Base-by-base conservation (phyloP, 2,888 invertebrate genomes). In the Geophilus truncorum region DNA sequence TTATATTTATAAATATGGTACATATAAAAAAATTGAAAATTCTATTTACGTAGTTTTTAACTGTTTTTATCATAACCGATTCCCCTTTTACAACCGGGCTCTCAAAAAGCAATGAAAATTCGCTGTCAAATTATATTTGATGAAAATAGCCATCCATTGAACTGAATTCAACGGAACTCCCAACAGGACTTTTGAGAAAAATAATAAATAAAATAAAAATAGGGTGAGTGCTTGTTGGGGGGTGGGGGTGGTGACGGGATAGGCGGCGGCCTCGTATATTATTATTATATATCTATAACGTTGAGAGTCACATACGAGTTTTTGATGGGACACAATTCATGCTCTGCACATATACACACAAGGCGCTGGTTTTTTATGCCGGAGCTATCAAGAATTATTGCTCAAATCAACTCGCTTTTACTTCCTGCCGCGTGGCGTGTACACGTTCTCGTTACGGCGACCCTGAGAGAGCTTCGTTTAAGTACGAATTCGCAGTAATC, bases 101-200 rank as follows among this genome's bases (percentile, higher is more conserved):
- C 36, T 78, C 32, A 36, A 78, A 78, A 34, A 5, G 78, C 78
- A 25, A 78, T 78, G 78, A 78, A 78, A 78, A 78, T 78, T 77
- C 21, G 21, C 57, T 62, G 57, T 62, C 57, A 62, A 62, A 62
- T 62, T 62, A 62, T 62, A 62, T 62, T 62, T 62, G 57, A 62
- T 62, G 57, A 62, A 62, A 62, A 62, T 62, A 62, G 57, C 57
- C 23, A 18, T 62, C 57, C 18, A 62, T 62, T 62, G 57, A 62
- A 21, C 57, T 21, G 57, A 23, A 62, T 23, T 62, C 23, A 21
- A 62, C 21, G 21, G 57, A 23, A 62, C 21, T 23, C 7, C 57
- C 57, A 21, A 62, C 21, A 62, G 21, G 23, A 23, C 23, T 62
- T 62, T 62, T 62, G 57, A 62, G 57, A 62, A 62, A 62, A 62